Evolutionary conservation across 2,797 vertebrate genomes (phyloP).

Genomic region (Tarsius wallacei): DNA sequence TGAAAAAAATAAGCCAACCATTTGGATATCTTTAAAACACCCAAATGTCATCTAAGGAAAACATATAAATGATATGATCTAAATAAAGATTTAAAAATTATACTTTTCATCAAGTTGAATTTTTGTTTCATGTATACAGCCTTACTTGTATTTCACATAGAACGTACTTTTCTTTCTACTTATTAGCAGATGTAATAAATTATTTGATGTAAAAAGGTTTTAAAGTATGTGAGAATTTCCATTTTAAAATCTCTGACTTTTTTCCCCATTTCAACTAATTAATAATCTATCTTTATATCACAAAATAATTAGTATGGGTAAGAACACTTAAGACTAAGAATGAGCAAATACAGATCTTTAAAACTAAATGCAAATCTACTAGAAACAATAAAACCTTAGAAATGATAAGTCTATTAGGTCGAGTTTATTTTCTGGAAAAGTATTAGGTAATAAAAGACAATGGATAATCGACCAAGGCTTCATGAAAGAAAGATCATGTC

Average conservation of each 20-base stretch:
- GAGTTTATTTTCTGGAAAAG: not conserved
- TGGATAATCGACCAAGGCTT: not conserved
- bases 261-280: not conserved
- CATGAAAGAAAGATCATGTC: not conserved
- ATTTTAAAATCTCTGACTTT: not conserved
- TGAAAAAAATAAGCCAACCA: not conserved
- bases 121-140: not conserved
- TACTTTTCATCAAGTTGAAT: not conserved
- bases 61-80: not conserved
- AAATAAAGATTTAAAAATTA: not conserved
- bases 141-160: not conserved
- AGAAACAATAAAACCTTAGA: not conserved
- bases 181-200: conserved; percentile 7
- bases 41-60: conserved; percentile 14
- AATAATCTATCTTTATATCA: not conserved
- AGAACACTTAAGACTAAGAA: not conserved
- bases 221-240: not conserved
- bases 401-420: not conserved
- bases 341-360: not conserved
- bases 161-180: not conserved
- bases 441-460: not conserved
- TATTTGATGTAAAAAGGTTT: not conserved
- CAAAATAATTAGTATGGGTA: not conserved
- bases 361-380: conserved; percentile 13
- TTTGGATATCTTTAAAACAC: not conserved